These are phyloP conservation scores for Solen grandis DNA, from an alignment of 1,140 invertebrate genomes.

Conservation along the genomic window DNA sequence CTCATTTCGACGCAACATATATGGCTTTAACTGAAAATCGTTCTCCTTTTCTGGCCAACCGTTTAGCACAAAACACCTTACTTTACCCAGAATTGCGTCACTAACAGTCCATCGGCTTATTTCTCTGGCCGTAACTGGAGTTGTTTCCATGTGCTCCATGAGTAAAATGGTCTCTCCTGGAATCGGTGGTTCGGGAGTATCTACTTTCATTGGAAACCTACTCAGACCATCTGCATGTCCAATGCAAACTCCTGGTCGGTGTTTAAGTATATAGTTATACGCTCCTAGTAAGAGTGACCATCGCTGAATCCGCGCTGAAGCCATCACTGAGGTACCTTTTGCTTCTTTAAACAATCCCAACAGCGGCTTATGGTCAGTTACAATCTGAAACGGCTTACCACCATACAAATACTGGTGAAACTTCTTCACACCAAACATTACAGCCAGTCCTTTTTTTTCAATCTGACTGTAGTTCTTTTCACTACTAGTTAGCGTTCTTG, in stretches of 20 bases:
- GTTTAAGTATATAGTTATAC: too few species aligned
- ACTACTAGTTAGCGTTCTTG: slow-evolving; percentile 2
- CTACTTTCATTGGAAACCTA: too few species aligned
- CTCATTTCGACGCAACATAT: slow-evolving; percentile 25
- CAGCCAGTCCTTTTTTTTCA: slow-evolving; percentile 83
- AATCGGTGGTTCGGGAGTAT: too few species aligned
- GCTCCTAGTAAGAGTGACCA: slow-evolving; percentile 67
- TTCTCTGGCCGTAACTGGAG: too few species aligned
- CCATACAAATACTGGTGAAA: slow-evolving; percentile 83
- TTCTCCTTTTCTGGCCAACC: too few species aligned
- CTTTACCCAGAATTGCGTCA: too few species aligned
- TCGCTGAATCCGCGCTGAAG: slow-evolving; percentile 69
- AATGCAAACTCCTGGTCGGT: too few species aligned
- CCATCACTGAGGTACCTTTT: slow-evolving; percentile 72
- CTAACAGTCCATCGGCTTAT: too few species aligned
- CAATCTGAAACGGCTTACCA: slow-evolving; percentile 76
- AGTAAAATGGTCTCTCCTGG: too few species aligned
- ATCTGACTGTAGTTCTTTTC: slow-evolving; percentile 25
- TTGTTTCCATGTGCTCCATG: too few species aligned
- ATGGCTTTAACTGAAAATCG: neutral
- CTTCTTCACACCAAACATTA: slow-evolving; percentile 81
- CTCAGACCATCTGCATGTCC: too few species aligned
- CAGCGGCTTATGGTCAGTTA: slow-evolving; percentile 82
- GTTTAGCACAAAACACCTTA: too few species aligned
- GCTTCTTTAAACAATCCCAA: slow-evolving; percentile 76